phyloP scores from a whole-genome alignment of 2,888 invertebrate genomes.

The Lepidonotus clava region DNA sequence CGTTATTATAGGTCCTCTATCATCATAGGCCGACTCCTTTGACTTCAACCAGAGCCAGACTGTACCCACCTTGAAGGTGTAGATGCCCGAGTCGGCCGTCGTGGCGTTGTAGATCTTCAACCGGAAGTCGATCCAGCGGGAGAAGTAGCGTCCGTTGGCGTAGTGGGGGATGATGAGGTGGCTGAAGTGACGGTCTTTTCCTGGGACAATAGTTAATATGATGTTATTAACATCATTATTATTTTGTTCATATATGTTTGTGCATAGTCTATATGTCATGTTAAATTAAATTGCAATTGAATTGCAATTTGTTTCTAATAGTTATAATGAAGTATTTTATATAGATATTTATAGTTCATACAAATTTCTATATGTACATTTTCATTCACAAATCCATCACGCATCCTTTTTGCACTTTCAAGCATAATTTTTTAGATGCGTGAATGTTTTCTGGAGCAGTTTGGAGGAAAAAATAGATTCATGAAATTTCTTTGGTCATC shows the following conservation, averaged over 20 bases:
- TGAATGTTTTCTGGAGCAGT: too few relatives aligned
- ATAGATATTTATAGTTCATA: background rate
- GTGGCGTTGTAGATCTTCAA: constrained; percentile 65
- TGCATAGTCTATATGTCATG: background rate
- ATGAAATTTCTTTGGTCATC: too few relatives aligned
- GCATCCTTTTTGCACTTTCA: too few relatives aligned
- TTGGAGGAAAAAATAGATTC: too few relatives aligned
- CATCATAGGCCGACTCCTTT: too few relatives aligned
- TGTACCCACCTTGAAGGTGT: constrained; percentile 60
- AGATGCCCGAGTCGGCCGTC: constrained; percentile 61
- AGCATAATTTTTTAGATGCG: too few relatives aligned
- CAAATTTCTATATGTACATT: background rate
- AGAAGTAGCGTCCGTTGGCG: constrained; percentile 60
- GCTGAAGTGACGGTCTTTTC: constrained; percentile 44
- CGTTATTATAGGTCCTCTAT: too few relatives aligned
- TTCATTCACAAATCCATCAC: background rate
- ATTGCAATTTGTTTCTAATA: background rate
- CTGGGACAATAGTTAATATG: background rate
- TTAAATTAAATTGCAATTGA: background rate
- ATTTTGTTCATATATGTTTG: too few relatives aligned
- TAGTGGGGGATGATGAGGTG: constrained; percentile 62
- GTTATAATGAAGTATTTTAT: background rate
- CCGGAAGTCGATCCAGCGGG: constrained; percentile 64
- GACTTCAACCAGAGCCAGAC: too few relatives aligned
- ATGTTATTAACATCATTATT: background rate